Conservation (phyloP, 37 sponge, comb jelly and placozoan genomes). For the Eunapius fragilis region DNA sequence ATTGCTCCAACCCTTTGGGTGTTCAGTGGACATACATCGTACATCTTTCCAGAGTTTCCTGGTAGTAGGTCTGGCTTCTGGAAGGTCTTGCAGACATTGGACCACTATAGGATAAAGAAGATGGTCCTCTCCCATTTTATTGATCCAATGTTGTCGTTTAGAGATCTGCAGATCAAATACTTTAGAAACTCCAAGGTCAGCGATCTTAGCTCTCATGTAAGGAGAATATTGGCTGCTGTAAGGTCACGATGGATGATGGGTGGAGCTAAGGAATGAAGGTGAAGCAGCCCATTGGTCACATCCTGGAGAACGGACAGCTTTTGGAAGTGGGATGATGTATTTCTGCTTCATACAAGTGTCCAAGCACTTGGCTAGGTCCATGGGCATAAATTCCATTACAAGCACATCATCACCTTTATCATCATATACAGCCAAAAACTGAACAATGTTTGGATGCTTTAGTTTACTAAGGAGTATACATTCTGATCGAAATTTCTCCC, state of each 20-base stretch:
- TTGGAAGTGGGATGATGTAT: too few species aligned
- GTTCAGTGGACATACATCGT: too few species aligned
- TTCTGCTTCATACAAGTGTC: neutral
- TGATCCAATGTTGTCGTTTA: neutral
- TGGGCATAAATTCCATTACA: slow-evolving; percentile 62
- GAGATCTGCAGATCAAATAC: too few species aligned
- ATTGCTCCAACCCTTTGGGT: too few species aligned
- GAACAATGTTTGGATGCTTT: slow-evolving; percentile 57
- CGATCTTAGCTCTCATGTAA: too few species aligned
- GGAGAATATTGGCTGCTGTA: too few species aligned
- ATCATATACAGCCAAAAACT: slow-evolving; percentile 49
- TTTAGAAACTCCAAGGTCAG: too few species aligned
- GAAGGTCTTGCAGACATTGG: slow-evolving; percentile 1
- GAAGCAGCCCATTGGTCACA: too few species aligned
- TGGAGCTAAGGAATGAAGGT: too few species aligned
- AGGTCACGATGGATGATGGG: too few species aligned
- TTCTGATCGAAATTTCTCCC: slow-evolving; percentile 48
- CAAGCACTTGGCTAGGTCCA: slow-evolving; percentile 32
- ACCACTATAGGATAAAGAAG: neutral
- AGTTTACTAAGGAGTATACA: slow-evolving; percentile 46
- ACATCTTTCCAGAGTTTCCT: too few species aligned
- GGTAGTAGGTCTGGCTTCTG: neutral
- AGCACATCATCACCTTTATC: slow-evolving; percentile 31
- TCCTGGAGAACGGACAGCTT: too few species aligned
- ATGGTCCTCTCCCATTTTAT: slow-evolving; percentile 20